Percentiles rank a stretch among this genome's conserved stretches.
Conservation (phyloP, 2,888 invertebrate genomes). For the Amblyjoppa fuscipennis region DNA sequence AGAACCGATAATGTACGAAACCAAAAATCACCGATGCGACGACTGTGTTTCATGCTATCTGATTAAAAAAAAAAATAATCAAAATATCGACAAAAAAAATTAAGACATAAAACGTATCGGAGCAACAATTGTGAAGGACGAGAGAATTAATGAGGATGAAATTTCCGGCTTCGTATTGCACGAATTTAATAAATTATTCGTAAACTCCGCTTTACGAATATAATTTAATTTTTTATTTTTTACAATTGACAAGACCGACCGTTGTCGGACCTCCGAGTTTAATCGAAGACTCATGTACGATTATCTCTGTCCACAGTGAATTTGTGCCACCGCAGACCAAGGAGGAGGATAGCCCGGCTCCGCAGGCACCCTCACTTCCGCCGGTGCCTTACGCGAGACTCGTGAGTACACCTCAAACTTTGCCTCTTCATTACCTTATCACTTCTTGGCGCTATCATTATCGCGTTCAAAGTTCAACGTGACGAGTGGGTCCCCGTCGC, state of each 20-base stretch:
- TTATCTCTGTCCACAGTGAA: slow-evolving; percentile 81
- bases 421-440: slow-evolving; percentile 36
- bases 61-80: slow-evolving; percentile 12
- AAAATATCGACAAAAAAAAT: not conserved
- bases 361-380: slow-evolving; percentile 74
- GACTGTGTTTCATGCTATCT: slow-evolving; percentile 61
- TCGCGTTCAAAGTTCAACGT: slow-evolving; percentile 33
- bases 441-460: slow-evolving; percentile 50
- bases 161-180: not conserved
- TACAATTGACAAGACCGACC: slow-evolving; percentile 15
- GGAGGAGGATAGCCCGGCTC: slow-evolving; percentile 79
- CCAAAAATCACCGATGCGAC: slow-evolving; percentile 45
- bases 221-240: not conserved
- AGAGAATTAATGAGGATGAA: not conserved
- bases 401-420: slow-evolving; percentile 75
- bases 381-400: slow-evolving; percentile 83
- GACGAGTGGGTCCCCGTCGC: slow-evolving; percentile 33
- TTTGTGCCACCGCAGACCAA: slow-evolving; percentile 83
- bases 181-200: not conserved
- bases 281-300: slow-evolving; percentile 61
- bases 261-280: slow-evolving; percentile 7
- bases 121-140: slow-evolving; percentile 1
- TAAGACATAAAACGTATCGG: slow-evolving; percentile 9
- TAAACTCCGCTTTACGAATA: slow-evolving; percentile 3
- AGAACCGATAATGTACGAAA: slow-evolving; percentile 82